Base-by-base conservation (phyloP, 1,140 invertebrate species). In the Bombus affinis region DNA sequence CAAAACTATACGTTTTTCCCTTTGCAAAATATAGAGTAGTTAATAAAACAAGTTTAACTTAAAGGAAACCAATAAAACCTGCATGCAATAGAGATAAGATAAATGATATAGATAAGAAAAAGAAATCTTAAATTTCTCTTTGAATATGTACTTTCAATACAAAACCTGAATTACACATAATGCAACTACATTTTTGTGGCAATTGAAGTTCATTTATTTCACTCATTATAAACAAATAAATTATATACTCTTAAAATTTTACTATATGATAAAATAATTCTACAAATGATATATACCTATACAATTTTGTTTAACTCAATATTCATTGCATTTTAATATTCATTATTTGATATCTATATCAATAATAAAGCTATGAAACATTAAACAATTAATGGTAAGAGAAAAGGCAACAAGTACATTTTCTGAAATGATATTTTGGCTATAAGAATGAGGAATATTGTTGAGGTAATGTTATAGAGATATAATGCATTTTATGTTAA, bases 61-160 rank as follows among this genome's bases (percentile, higher is more conserved):
- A 81, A 70, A 86, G 59, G 65, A 37, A 44, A 22, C 1, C 0
- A 35, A 74, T 0, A 44, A 76, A 68, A 66, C 42, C 37, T 77
- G 25, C 22, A 74, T 79, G 32, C 35, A 77, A 68, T 25, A 65
- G 42, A 88, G 82, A 89, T 89, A 85, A 89, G 86, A 89, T 87
- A 81, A 89, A 74, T 65, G 47, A 72, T 53, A 53, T 18, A 66
- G 77, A 90, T 89, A 86, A 86, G 79, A 42, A 47, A 80, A 80
- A 71, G 78, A 84, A 77, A 59, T 66, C 70, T 76, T 39, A 6
- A 28, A 35, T 42, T 59, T 68, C 32, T 59, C 39, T 22, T 73
- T 8, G 25, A 73, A 32, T 53, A 2, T 53, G 3, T n/a, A 75
- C 15, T 47, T 65, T 25, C 39, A 44, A 78, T 44, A 13, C 5